Evolutionary conservation across 1,140 invertebrate species (phyloP).

Genomic region (Hylyphantes graminicola): DNA sequence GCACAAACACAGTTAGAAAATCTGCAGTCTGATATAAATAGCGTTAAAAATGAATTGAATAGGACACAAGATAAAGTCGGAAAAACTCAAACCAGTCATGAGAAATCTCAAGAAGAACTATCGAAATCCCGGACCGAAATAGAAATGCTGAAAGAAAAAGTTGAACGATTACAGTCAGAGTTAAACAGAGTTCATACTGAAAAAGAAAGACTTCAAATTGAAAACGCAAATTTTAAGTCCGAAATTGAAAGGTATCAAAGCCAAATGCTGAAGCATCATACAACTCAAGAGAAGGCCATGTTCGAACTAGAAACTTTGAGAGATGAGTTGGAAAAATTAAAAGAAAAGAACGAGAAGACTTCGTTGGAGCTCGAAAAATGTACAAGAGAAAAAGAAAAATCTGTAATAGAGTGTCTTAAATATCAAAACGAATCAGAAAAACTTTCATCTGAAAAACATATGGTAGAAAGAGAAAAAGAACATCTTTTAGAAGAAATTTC

Average conservation of each 20-base stretch:
- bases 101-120: conserved; percentile 88
- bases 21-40: conserved; percentile 82
- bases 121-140: conserved; percentile 85
- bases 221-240: conserved; percentile 80
- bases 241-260: conserved; percentile 82
- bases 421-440: conserved; percentile 61
- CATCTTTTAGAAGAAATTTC: conserved; percentile 63
- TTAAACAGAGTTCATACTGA: conserved; percentile 83
- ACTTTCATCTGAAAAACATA: conserved; percentile 54
- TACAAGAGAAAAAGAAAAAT: conserved; percentile 72
- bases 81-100: conserved; percentile 84
- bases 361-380: conserved; percentile 80
- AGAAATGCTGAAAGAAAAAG: conserved; percentile 90
- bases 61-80: conserved; percentile 78
- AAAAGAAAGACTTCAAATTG: conserved; percentile 76
- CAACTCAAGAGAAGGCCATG: conserved; percentile 82
- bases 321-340: conserved; percentile 86
- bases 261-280: conserved; percentile 80
- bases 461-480: conserved; percentile 65
- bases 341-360: conserved; percentile 85
- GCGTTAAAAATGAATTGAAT: conserved; percentile 80
- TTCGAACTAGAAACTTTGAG: conserved; percentile 81
- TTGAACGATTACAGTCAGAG: conserved; percentile 85
- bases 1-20: conserved; percentile 88
- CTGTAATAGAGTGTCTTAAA: conserved; percentile 74